Conservation (phyloP, 2,797 vertebrate genomes). For the Amblyopsis hoosieri region DNA sequence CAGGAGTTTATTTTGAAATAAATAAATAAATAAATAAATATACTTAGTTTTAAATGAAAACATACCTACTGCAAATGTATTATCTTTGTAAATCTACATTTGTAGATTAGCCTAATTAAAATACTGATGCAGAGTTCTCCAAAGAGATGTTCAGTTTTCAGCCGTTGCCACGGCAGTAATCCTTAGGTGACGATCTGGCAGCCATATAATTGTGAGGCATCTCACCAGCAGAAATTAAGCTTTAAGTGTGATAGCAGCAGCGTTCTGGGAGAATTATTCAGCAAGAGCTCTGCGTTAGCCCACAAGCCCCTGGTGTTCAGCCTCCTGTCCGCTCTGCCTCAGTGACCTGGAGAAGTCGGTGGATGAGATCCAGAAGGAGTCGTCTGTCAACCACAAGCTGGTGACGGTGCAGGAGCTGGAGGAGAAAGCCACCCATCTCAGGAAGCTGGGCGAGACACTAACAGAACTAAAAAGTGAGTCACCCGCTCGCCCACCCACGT, state of each 20-base stretch:
- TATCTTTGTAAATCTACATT: no score
- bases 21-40: no score
- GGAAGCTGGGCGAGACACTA: slow-evolving; percentile 94
- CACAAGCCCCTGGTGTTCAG: slow-evolving; percentile 52
- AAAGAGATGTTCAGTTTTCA: background rate
- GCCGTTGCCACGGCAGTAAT: no score
- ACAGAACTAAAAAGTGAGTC: slow-evolving; percentile 94
- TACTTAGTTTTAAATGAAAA: no score
- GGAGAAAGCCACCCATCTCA: slow-evolving; percentile 89
- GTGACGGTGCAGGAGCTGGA: slow-evolving; percentile 92
- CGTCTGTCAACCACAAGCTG: slow-evolving; percentile 88
- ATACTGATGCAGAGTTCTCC: background rate
- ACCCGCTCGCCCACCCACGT: slow-evolving; percentile 13
- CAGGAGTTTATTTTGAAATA: no score
- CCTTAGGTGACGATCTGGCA: background rate
- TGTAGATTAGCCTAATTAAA: no score
- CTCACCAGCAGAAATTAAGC: background rate
- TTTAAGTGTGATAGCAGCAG: background rate
- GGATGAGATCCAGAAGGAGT: slow-evolving; percentile 94
- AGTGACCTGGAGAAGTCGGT: slow-evolving; percentile 96
- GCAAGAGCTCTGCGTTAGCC: slow-evolving; percentile 23
- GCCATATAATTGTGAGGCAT: slow-evolving; percentile 19
- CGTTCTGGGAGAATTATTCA: slow-evolving; percentile 28
- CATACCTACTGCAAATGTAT: no score
- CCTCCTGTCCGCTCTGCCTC: slow-evolving; percentile 65